phyloP scores from a whole-genome alignment of 2,113 vertebrate species.

The Proteles cristata region DNA sequence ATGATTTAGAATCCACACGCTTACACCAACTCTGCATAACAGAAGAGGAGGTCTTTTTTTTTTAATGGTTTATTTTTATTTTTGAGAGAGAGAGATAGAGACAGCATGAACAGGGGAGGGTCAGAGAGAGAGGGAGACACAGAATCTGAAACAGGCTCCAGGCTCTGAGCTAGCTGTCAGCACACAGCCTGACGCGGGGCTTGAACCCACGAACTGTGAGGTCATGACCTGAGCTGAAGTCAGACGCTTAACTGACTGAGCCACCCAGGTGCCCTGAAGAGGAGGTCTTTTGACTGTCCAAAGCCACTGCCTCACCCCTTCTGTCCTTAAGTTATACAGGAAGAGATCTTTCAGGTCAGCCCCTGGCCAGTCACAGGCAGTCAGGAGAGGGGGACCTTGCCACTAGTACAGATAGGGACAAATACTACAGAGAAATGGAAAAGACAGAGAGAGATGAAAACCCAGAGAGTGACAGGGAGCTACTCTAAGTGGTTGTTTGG shows the following conservation, averaged over 20 bases:
- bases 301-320: background rate
- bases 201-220: too few relatives aligned
- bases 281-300: background rate
- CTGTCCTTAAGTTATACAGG: background rate
- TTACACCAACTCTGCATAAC: background rate
- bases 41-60: background rate
- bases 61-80: too few relatives aligned
- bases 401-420: background rate
- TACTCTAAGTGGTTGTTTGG: accelerated
- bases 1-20: background rate
- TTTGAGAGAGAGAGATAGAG: too few relatives aligned
- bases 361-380: background rate
- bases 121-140: too few relatives aligned
- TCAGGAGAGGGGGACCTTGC: background rate
- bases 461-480: background rate
- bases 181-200: too few relatives aligned
- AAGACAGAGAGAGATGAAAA: too few relatives aligned
- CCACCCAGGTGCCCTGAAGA: background rate
- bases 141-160: too few relatives aligned
- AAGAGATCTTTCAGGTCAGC: background rate
- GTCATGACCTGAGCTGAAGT: too few relatives aligned
- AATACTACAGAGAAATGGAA: background rate
- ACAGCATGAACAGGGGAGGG: too few relatives aligned
- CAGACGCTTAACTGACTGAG: too few relatives aligned
- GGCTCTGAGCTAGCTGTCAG: too few relatives aligned